Conservation (phyloP, 2,113 vertebrate species). For the Aldabrachelys gigantea region DNA sequence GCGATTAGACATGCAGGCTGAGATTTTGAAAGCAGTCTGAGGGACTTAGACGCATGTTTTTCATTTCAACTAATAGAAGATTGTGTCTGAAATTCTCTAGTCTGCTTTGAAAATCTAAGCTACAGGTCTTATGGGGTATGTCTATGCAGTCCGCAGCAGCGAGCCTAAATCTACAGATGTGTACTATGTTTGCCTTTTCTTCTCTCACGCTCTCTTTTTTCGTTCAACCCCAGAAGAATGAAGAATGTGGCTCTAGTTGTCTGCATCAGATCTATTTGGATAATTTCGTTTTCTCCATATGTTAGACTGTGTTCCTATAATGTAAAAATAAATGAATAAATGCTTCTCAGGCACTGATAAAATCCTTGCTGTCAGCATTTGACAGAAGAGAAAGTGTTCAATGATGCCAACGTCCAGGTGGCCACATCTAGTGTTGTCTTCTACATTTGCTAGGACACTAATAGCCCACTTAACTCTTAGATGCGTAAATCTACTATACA, state of each 20-base stretch:
- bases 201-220: neutral
- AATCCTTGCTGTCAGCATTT: neutral
- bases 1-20: neutral
- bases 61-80: neutral
- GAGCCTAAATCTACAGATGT: neutral
- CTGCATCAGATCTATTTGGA: neutral
- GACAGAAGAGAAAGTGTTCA: neutral
- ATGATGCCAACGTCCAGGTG: neutral
- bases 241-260: neutral
- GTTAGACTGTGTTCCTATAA: neutral
- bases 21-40: neutral
- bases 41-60: neutral
- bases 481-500: fast-evolving
- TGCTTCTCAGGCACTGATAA: neutral
- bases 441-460: neutral
- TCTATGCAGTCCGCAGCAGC: neutral
- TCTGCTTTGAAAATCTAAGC: neutral
- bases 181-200: neutral
- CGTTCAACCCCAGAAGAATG: neutral
- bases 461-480: fast-evolving
- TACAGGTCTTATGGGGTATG: neutral
- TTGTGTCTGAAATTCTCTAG: neutral
- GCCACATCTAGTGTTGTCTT: neutral
- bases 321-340: neutral
- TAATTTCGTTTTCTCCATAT: conserved; percentile 1